A percentile compares a stretch with the other conserved stretches of the same genome.
phyloP scores from a whole-genome alignment of 2,888 invertebrate species.

The Drosophila setosimentum region DNA sequence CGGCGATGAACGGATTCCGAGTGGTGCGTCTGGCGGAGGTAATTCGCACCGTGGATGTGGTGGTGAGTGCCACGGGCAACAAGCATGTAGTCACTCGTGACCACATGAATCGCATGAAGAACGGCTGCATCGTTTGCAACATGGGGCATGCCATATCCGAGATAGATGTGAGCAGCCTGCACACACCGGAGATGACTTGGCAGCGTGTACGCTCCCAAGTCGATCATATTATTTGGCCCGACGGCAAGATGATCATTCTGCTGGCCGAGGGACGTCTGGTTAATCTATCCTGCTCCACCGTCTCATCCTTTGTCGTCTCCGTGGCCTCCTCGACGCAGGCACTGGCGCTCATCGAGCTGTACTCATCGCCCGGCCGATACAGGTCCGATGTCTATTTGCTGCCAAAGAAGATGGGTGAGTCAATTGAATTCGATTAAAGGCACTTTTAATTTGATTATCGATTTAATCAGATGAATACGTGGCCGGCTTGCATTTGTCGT shows the following conservation, averaged over 20 bases:
- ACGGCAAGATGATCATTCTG: constrained; percentile 96
- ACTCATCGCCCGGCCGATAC: constrained; percentile 95
- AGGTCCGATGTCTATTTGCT: constrained; percentile 98
- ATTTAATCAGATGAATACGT: constrained; percentile 94
- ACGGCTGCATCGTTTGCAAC: constrained; percentile 97
- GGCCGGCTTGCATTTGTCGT: constrained; percentile 96
- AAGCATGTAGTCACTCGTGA: constrained; percentile 97
- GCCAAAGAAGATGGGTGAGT: constrained; percentile 97
- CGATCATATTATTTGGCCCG: constrained; percentile 99
- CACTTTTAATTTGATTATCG: not conserved
- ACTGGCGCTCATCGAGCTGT: constrained; percentile 97
- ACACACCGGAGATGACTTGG: constrained; percentile 98
- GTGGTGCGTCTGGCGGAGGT: constrained; percentile 97
- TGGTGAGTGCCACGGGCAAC: constrained; percentile 98
- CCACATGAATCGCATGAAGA: constrained; percentile 98
- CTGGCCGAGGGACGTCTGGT: constrained; percentile 97
- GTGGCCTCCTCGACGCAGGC: constrained; percentile 98
- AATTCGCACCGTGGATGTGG: constrained; percentile 95
- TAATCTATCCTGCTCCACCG: constrained; percentile 97
- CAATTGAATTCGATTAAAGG: not conserved
- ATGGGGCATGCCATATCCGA: constrained; percentile 99
- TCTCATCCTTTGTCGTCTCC: constrained; percentile 98
- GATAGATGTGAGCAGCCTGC: constrained; percentile 95
- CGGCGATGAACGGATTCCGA: constrained; percentile 97
- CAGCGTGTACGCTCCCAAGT: constrained; percentile 98